Conservation (phyloP, 1,140 invertebrate genomes). For the Oedothorax gibbosus region DNA sequence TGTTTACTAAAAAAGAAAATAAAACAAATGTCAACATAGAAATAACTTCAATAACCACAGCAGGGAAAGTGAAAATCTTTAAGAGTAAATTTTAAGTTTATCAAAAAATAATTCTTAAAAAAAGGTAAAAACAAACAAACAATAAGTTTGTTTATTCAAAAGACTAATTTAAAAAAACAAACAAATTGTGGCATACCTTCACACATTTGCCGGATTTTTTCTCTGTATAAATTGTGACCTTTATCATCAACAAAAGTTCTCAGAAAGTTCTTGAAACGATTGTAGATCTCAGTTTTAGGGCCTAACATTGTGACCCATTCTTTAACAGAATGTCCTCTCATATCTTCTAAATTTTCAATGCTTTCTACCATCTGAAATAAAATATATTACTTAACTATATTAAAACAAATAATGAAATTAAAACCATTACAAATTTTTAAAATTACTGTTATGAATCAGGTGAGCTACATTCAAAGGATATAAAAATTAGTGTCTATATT, state of each 20-base stretch:
- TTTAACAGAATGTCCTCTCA: constrained; percentile 79
- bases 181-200: constrained; percentile 74
- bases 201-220: constrained; percentile 94
- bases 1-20: constrained; percentile 71
- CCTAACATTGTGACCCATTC: constrained; percentile 98
- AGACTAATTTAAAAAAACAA: background rate
- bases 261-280: constrained; percentile 96
- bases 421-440: background rate
- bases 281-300: constrained; percentile 95
- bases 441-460: background rate
- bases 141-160: too few species aligned
- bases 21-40: constrained; percentile 11
- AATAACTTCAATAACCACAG: too few species aligned
- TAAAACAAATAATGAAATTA: constrained; percentile 5
- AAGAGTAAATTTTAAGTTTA: too few species aligned
- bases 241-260: constrained; percentile 89
- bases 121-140: too few species aligned
- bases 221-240: constrained; percentile 90
- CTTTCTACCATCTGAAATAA: constrained; percentile 86
- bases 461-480: too few species aligned
- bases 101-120: too few species aligned
- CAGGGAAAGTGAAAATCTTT: too few species aligned
- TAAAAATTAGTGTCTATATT: too few species aligned
- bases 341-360: constrained; percentile 97
- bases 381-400: constrained; percentile 30